Evolutionary conservation across 2,797 vertebrate species (phyloP).

Genomic region (Squalus acanthias): DNA sequence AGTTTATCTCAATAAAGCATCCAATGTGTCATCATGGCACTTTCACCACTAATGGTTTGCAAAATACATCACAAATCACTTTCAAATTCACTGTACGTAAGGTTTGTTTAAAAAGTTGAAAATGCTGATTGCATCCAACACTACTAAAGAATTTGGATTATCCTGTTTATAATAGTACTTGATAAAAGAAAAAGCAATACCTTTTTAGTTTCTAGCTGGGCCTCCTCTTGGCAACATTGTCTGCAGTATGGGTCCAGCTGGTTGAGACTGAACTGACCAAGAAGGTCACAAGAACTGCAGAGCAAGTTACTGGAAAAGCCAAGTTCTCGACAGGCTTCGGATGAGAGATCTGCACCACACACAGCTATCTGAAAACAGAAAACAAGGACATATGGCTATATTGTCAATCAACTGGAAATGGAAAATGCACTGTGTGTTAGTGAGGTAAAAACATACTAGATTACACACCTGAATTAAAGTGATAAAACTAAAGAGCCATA

Average conservation of each 20-base stretch:
- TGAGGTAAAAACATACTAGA: background rate
- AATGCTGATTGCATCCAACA: no score
- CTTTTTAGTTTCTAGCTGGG: slow-evolving; percentile 83
- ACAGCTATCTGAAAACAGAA: slow-evolving; percentile 63
- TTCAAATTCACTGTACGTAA: background rate
- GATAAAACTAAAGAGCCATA: background rate
- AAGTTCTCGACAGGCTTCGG: slow-evolving; percentile 86
- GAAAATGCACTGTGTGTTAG: background rate
- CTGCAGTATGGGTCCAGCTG: slow-evolving; percentile 75
- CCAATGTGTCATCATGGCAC: background rate
- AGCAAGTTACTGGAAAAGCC: slow-evolving; percentile 97
- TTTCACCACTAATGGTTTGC: background rate
- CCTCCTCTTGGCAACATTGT: slow-evolving; percentile 93
- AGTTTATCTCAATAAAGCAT: background rate
- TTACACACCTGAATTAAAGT: background rate
- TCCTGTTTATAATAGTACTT: background rate
- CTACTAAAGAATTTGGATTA: background rate
- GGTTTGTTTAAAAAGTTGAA: background rate
- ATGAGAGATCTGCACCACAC: slow-evolving; percentile 76
- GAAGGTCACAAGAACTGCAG: slow-evolving; percentile 90
- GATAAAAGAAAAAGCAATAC: slow-evolving; percentile 52
- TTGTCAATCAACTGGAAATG: background rate
- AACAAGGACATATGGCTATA: background rate
- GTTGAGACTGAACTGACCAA: slow-evolving; percentile 81
- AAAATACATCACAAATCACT: background rate